Base-by-base conservation (phyloP, 1,140 invertebrate genomes). In the Agrypnia vestita region DNA sequence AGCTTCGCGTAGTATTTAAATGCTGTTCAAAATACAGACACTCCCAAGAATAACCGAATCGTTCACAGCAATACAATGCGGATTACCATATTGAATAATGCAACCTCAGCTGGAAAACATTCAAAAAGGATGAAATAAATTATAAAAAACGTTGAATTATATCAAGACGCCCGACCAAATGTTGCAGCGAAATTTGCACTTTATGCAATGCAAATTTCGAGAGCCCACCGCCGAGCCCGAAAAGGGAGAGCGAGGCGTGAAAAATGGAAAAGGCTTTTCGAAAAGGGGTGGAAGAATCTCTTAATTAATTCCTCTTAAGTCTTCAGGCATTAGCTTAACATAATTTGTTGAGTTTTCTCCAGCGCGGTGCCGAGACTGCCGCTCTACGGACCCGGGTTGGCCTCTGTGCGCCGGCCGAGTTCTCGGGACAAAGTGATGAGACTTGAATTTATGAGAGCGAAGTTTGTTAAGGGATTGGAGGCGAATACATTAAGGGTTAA, bases 181-280 rank as follows among this genome's bases (percentile, higher is more conserved):
- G 67, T 71, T 71, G 67, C 67, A 71, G 67, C 1, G 67, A 49
- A 64, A 71, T 71, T 71, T 71, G 67, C 67, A 71, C 67, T 71
- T 71, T 49, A 19, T 71, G 67, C 67, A 71, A 71, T 71, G 67
- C 44, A 71, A 49, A 71, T 71, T 15, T 47, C n/a, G 46, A 11
- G 6, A 71, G 67, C 13, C 15, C 17, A 47, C 10, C 1, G 43
- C 25, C 12, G 11, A 49, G 67, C 4, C 12, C 3, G 56, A 15
- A 61, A 19, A 47, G n/a, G 8, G 15, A 44, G 46, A 64, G 35
- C 61, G 13, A 64, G 61, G 55, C 55, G 55, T 19, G 55, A 59
- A 59, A 21, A 59, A 35, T 25, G 11, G 25, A 64, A n/a, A 64
- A 25, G n/a, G 61, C 49, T 12, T 12, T 15, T 15, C 49, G 49